Evolutionary conservation across 2,797 vertebrate species (phyloP), one percentile per base, ranked within the genome.

Genomic region (Sparidentex hasta): DNA sequence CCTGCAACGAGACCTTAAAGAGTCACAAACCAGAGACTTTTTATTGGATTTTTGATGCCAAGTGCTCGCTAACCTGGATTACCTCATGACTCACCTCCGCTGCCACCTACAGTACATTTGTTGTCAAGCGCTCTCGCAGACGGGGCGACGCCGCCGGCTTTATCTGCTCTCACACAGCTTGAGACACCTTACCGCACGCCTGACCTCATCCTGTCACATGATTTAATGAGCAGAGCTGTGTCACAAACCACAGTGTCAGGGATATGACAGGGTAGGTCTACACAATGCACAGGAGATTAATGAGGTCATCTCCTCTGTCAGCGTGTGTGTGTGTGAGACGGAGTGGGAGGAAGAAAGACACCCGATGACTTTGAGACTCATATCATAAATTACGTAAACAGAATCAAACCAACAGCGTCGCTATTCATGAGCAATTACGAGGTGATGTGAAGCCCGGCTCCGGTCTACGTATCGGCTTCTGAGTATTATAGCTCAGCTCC

Each of bases 171-270:
- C 78, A 44, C 87, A 48, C 93, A 93, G 88, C 90, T 89, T 86
- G 91, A 90, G 86, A 88, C 86, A 75, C 84, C 81, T 88, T 68
- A 83, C 83, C 87, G 90, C 84, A 66, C 33, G 13, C 71, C 83
- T 92, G 92, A 94, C 93, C 93, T 93, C 92, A 90, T 91, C 93
- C 92, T 93, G 91, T 93, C 92, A 88, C 55, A 89, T 90, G 90
- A 92, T 93, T 92, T 93, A 94, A 94, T 91, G 91, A 92, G 92
- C 79, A 4, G 81, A 74, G 87, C 77, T 23, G 80, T 88, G 90
- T 93, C 89, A 91, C 88, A 88, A 88, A 89, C 89, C 85, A 77
- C 86, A 52, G 82, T 85, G 90, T 88, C 87, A 81, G 79, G 74
- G 72, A 71, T 67, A 61, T 88, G 93, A 93, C 91, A 87, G 85